phyloP scores from a whole-genome alignment of 2,888 invertebrate genomes.

The Microctonus aethiopoides region DNA sequence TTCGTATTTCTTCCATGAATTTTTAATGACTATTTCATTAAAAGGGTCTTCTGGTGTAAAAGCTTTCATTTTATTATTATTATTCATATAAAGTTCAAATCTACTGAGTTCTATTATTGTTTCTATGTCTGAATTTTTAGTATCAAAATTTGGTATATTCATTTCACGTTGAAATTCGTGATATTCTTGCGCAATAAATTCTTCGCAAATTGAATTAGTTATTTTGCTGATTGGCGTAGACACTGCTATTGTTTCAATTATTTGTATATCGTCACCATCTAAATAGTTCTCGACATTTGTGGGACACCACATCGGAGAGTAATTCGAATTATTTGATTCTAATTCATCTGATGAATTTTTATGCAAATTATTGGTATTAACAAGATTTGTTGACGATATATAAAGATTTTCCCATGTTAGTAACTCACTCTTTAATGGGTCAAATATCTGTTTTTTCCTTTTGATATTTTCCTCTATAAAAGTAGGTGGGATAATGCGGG shows the following conservation, averaged over 20 bases:
- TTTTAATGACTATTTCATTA: background rate
- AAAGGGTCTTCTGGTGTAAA: background rate
- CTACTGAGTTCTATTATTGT: background rate
- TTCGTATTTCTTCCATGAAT: background rate
- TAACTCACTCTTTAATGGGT: background rate
- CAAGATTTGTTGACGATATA: background rate
- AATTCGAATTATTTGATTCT: background rate
- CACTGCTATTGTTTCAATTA: background rate
- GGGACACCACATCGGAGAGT: conserved; percentile 15
- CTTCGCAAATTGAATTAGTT: background rate
- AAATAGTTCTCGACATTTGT: background rate
- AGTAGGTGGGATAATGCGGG: background rate
- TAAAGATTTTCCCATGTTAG: background rate
- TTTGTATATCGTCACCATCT: background rate
- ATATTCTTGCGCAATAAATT: background rate
- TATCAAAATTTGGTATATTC: background rate
- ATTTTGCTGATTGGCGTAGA: background rate
- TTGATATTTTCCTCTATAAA: background rate
- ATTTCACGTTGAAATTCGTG: conserved; percentile 1
- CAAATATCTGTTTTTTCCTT: background rate
- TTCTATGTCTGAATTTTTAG: background rate
- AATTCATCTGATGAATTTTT: background rate
- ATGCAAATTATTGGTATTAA: background rate
- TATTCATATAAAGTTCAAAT: background rate
- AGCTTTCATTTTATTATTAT: background rate